Evolutionary conservation across 2,888 invertebrate genomes (phyloP), one percentile per base, ranked within the genome.

Genomic region (Pristionchus arcanus): DNA sequence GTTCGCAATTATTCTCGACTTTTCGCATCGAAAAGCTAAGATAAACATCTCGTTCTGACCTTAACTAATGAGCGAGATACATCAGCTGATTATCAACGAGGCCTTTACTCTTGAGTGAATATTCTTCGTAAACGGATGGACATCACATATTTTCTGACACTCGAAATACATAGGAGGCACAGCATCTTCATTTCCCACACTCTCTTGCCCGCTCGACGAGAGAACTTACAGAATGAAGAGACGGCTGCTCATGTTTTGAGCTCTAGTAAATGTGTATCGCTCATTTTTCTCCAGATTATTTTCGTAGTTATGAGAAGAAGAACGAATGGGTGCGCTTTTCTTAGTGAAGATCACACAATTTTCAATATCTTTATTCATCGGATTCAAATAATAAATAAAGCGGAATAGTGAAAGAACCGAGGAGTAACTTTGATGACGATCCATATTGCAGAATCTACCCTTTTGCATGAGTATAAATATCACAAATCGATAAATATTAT

Each of bases 391-490:
- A 28, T 11, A 21, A 19, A 74, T 74, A 74, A 74, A 74, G 74
- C 74, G 37, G 68, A 16, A 74, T 21, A 37, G 37, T 74, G 74
- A 37, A 74, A 37, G 34, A 74, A 74, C 74, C 74, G 74, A 74
- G 74, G 21, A 31, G 9, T 37, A 74, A 74, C 16, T 37, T 0
- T 21, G 25, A 74, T 37, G 16, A 21, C 21, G 74, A 68, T 74
- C 37, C 74, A 31, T 63, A 74, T 74, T 74, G 74, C 74, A 37
- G 74, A 71, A 74, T 74, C 74, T 74, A 74, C 74, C 74, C 74
- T 74, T 74, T 74, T 37, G 42, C 37, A 11, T 37, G 74, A 74
- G 37, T 74, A 71, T 71, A 19, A 74, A 11, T 74, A 37, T 74
- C 74, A 74, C 34, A 21, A 74, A 68, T 66, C 5, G 28, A 71